Percentiles rank a stretch among this genome's conserved stretches.
These are phyloP conservation scores for Odontamblyopus rebecca DNA, from an alignment of 2,797 vertebrate species.

Conservation along the genomic window DNA sequence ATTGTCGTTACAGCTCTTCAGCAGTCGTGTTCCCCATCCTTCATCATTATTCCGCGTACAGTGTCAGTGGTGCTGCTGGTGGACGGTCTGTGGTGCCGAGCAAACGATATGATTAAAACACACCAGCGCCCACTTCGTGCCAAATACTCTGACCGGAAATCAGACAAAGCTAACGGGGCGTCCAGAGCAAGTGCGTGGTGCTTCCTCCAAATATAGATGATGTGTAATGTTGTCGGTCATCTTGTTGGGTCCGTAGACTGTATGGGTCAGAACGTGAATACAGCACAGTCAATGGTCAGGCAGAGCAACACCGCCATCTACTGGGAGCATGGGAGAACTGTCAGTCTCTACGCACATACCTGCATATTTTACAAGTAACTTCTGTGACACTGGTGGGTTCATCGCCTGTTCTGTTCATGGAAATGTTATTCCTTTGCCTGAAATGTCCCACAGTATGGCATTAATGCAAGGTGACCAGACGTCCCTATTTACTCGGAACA, in stretches of 20 bases:
- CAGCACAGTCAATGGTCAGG: neutral
- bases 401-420: no score
- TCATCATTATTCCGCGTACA: slow-evolving; percentile 9
- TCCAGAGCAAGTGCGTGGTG: neutral
- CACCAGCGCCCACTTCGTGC: slow-evolving; percentile 32
- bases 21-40: slow-evolving; percentile 41
- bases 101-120: neutral
- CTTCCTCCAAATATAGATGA: slow-evolving; percentile 21
- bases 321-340: neutral
- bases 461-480: no score
- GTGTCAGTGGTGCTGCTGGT: neutral
- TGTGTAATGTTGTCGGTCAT: slow-evolving; percentile 24
- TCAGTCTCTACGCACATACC: no score
- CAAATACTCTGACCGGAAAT: rapidly evolving
- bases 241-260: no score
- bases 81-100: neutral
- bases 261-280: no score
- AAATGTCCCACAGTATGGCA: no score
- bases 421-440: no score
- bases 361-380: no score
- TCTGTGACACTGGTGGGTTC: no score
- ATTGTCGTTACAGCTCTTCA: slow-evolving; percentile 17
- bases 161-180: neutral
- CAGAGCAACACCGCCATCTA: slow-evolving; percentile 1
- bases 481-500: no score